phyloP scores from a whole-genome alignment of 1,140 invertebrate species.

The Vollenhovia emeryi region DNA sequence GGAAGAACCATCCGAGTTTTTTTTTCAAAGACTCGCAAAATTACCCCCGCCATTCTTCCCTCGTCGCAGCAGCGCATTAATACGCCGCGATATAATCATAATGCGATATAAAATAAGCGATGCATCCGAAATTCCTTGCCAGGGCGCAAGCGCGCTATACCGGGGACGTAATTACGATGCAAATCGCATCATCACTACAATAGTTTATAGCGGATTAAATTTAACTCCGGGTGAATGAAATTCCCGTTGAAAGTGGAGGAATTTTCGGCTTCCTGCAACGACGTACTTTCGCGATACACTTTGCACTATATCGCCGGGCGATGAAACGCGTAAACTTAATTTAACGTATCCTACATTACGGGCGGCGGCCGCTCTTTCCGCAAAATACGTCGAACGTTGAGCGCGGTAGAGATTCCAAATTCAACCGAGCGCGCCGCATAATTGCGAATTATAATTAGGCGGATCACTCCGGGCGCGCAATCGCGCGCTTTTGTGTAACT shows the following conservation, averaged over 20 bases:
- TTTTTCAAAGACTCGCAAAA: background rate
- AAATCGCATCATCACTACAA: constrained; percentile 17
- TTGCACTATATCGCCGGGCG: background rate
- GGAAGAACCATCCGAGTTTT: background rate
- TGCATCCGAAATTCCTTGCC: background rate
- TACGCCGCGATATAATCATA: background rate
- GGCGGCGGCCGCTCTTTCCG: background rate
- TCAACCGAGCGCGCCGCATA: constrained; percentile 15
- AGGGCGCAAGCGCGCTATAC: background rate
- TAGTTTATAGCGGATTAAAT: constrained; percentile 25
- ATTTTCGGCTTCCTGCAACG: constrained; percentile 23
- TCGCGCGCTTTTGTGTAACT: constrained; percentile 38
- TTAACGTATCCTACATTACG: background rate
- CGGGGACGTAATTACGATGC: constrained; percentile 7
- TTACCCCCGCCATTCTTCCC: background rate
- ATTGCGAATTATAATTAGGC: constrained; percentile 50
- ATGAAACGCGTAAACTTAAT: constrained; percentile 34
- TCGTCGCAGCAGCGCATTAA: background rate
- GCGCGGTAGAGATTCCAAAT: constrained; percentile 19
- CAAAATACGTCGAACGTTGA: constrained; percentile 25
- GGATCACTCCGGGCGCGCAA: constrained; percentile 49
- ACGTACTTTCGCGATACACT: constrained; percentile 3
- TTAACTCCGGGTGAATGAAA: constrained; percentile 45
- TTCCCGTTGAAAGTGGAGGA: constrained; percentile 5
- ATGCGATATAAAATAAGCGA: background rate